Conservation (phyloP, 1,140 invertebrate species). For the Nymphalis io region DNA sequence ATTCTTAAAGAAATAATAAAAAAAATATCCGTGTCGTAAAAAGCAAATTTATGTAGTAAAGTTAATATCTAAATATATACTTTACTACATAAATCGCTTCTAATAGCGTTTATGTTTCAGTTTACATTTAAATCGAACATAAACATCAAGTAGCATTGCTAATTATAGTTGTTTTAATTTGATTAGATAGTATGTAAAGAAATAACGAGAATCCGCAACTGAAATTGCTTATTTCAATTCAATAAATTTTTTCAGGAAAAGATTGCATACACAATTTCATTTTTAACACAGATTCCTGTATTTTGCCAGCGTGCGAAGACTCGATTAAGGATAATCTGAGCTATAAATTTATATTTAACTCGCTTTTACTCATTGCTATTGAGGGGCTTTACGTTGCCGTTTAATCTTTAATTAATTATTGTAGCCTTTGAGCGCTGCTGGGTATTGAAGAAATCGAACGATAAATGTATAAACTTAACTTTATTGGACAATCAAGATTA, state of each 20-base stretch:
- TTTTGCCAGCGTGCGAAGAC: not conserved
- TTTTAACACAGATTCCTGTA: not conserved
- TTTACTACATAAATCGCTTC: no score
- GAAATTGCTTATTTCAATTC: not conserved
- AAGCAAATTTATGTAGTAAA: no score
- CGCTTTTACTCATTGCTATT: constrained; percentile 3
- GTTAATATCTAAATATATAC: no score
- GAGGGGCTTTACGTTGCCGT: not conserved
- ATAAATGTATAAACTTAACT: not conserved
- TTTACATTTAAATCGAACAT: no score
- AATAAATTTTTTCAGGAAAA: not conserved
- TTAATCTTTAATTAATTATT: constrained; percentile 7
- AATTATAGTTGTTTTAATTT: not conserved
- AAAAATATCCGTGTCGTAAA: no score
- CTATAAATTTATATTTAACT: constrained; percentile 13
- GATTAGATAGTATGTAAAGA: no score
- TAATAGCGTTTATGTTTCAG: no score
- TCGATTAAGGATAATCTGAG: constrained; percentile 9
- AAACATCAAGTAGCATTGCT: no score
- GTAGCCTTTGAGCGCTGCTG: not conserved
- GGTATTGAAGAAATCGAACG: not conserved
- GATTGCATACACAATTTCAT: not conserved
- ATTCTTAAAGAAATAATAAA: no score
- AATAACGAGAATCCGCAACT: no score
- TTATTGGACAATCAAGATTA: no score